phyloP scores from a whole-genome alignment of 1,140 invertebrate species.

The Eueides isabella region DNA sequence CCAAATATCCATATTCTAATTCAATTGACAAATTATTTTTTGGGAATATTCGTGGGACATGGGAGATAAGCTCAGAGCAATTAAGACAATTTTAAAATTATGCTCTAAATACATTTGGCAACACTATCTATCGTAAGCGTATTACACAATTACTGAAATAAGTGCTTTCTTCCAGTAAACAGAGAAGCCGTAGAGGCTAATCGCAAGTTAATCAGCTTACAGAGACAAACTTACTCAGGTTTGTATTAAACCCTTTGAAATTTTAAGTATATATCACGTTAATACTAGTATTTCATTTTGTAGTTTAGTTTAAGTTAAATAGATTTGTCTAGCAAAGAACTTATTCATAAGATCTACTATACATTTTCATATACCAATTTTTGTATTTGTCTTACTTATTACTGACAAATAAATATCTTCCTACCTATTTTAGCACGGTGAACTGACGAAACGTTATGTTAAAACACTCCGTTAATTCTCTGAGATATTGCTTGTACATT shows the following conservation, averaged over 20 bases:
- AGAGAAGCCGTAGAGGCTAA: conserved; percentile 23
- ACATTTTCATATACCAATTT: background rate
- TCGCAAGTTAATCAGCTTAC: conserved; percentile 24
- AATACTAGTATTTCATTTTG: background rate
- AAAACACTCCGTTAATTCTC: no score
- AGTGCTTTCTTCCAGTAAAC: conserved; percentile 25
- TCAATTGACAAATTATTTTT: no score
- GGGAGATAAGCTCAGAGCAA: background rate
- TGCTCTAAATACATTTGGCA: background rate
- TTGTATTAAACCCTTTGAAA: conserved; percentile 8
- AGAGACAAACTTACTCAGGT: conserved; percentile 15
- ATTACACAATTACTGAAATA: conserved; percentile 29
- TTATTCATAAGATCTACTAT: background rate
- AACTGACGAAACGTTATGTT: no score
- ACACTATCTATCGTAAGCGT: conserved; percentile 17
- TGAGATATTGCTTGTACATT: no score
- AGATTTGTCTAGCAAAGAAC: background rate
- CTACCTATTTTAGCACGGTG: no score
- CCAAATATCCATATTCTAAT: no score
- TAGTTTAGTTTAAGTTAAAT: background rate
- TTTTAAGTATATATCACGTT: conserved; percentile 1
- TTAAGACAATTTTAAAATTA: background rate
- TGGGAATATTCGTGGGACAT: no score
- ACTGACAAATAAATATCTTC: no score
- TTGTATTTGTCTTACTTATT: background rate